Percentiles rank a stretch among this genome's conserved stretches.
phyloP scores from a whole-genome alignment of 2,797 vertebrate species.

The Leptodactylus fallax region DNA sequence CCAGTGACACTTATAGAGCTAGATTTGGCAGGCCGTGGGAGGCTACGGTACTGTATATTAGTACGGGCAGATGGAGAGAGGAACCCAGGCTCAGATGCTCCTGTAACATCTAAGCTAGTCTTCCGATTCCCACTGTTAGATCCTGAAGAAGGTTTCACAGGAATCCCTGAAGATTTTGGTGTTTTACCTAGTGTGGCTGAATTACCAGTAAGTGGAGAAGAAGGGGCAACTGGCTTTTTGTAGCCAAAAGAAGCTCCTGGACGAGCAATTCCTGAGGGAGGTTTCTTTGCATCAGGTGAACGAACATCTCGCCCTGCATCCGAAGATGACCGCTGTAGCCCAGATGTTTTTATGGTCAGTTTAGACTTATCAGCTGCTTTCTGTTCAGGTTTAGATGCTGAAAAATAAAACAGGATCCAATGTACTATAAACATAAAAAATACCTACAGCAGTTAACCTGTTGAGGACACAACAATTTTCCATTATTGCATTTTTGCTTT shows the following conservation, averaged over 20 bases:
- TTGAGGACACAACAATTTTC: too few species aligned
- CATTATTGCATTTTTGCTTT: too few species aligned
- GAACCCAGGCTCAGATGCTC: conserved; percentile 82
- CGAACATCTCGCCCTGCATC: conserved; percentile 89
- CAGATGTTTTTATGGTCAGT: conserved; percentile 84
- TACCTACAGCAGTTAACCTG: background rate
- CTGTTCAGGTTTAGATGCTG: conserved; percentile 82
- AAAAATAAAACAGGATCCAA: background rate
- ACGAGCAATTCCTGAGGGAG: conserved; percentile 88
- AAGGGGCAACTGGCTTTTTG: conserved; percentile 90
- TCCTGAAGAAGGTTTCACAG: conserved; percentile 87
- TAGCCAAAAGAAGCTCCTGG: conserved; percentile 91
- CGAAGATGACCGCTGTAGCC: conserved; percentile 91
- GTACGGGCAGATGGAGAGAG: conserved; percentile 89
- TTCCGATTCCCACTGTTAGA: conserved; percentile 75
- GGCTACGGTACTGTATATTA: conserved; percentile 94
- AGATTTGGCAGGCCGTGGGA: conserved; percentile 95
- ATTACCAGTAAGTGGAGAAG: conserved; percentile 88
- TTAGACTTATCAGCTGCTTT: conserved; percentile 89
- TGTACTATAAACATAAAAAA: background rate
- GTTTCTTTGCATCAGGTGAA: conserved; percentile 85
- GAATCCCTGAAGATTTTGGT: conserved; percentile 92
- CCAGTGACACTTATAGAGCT: conserved; percentile 89
- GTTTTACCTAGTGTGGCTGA: conserved; percentile 82
- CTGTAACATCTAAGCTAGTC: conserved; percentile 91